phyloP scores from a whole-genome alignment of 2,888 invertebrate genomes.

The Neuroscelio doddi region DNA sequence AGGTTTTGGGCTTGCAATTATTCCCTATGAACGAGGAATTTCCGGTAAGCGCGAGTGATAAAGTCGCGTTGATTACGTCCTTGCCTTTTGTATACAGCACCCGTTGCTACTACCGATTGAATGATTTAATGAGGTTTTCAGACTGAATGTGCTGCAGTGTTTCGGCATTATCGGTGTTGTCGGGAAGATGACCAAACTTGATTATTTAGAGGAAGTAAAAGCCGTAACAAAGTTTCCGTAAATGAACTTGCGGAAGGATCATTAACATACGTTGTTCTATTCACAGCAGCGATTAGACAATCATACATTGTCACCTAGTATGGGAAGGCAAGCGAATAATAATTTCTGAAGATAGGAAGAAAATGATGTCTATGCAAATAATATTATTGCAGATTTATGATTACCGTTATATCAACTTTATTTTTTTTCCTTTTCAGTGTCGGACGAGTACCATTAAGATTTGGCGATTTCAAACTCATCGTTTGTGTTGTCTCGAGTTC shows the following conservation, averaged over 20 bases:
- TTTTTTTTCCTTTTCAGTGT: no score
- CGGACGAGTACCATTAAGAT: no score
- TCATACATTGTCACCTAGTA: no score
- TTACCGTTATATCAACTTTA: no score
- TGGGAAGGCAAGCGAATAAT: no score
- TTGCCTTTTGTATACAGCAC: conserved; percentile 82
- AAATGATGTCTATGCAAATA: no score
- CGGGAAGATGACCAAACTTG: no score
- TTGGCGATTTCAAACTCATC: no score
- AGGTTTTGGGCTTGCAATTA: conserved; percentile 79
- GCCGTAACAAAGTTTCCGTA: conserved; percentile 80
- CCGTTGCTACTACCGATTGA: conserved; percentile 82
- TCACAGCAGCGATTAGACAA: conserved; percentile 18
- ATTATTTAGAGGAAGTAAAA: conserved; percentile 76
- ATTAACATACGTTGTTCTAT: conserved; percentile 61
- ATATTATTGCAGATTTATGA: no score
- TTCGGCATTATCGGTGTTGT: conserved; percentile 71
- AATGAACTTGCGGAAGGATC: no score
- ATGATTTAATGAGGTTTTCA: conserved; percentile 78
- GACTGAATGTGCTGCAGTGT: conserved; percentile 71
- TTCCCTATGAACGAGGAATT: conserved; percentile 78
- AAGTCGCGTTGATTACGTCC: conserved; percentile 81
- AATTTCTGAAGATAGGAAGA: no score
- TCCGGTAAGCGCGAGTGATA: conserved; percentile 81
- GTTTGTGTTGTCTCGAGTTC: no score